phyloP scores from a whole-genome alignment of 2,113 vertebrate species.

The Chaetura pelagica region DNA sequence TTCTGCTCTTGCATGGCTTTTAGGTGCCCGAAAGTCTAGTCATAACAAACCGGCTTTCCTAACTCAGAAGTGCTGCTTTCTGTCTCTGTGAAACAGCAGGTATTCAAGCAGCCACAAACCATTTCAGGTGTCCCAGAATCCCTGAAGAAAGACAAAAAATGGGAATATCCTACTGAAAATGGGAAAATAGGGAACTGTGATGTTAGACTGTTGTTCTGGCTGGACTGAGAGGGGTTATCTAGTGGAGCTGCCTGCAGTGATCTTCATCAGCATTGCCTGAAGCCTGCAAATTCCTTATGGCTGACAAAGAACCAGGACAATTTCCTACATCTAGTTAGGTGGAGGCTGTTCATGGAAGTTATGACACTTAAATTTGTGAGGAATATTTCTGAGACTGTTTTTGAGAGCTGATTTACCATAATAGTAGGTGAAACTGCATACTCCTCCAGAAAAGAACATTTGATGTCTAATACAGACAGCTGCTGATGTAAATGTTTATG shows the following conservation, averaged over 20 bases:
- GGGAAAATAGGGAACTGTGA: background rate
- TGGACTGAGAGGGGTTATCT: background rate
- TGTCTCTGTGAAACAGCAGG: background rate
- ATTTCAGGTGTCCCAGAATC: background rate
- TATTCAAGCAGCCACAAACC: background rate
- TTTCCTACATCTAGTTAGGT: background rate
- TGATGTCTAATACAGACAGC: conserved; percentile 4
- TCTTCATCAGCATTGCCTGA: background rate
- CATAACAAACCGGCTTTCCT: background rate
- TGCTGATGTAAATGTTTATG: conserved; percentile 34
- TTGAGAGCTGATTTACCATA: background rate
- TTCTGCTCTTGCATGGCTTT: background rate
- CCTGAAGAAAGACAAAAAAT: background rate
- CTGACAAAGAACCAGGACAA: background rate
- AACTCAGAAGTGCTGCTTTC: background rate
- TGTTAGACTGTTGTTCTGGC: background rate
- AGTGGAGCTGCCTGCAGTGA: background rate
- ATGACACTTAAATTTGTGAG: background rate
- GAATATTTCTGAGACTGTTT: background rate
- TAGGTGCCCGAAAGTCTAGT: background rate
- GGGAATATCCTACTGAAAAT: background rate
- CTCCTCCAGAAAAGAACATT: conserved; percentile 8
- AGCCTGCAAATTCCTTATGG: background rate
- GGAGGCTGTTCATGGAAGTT: background rate
- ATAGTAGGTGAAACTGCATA: background rate